Percentiles rank a stretch among this genome's conserved stretches.
These are phyloP conservation scores for Heterodera carotae DNA, from an alignment of 1,140 invertebrate genomes.

Conservation along the genomic window DNA sequence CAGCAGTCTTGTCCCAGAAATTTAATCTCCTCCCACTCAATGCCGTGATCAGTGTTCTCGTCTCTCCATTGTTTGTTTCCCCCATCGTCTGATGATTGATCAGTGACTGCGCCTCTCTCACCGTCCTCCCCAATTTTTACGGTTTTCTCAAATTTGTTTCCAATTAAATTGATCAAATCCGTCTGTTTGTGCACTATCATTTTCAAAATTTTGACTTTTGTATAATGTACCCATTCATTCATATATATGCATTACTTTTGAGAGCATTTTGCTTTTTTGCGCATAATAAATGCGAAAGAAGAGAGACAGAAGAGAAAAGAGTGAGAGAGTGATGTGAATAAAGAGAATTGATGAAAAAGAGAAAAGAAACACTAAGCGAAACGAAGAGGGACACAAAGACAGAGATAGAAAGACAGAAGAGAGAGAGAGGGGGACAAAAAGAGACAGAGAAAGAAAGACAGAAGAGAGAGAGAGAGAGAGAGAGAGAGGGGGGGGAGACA, in stretches of 20 bases:
- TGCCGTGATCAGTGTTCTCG: too few species aligned
- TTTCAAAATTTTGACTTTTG: too few species aligned
- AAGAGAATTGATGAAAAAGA: background rate
- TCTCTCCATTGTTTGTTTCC: too few species aligned
- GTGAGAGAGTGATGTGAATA: background rate
- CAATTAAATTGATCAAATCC: background rate
- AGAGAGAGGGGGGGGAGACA: background rate
- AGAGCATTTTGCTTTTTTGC: background rate
- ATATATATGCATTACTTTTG: background rate
- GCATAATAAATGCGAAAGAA: slow-evolving; percentile 15
- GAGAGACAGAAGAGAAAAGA: background rate
- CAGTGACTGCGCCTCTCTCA: too few species aligned
- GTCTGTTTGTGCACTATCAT: background rate
- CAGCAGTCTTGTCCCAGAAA: too few species aligned
- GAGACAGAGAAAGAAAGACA: background rate
- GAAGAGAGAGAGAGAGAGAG: background rate
- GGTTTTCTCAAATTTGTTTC: slow-evolving; percentile 5
- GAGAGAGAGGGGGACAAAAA: background rate
- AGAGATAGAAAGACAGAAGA: background rate
- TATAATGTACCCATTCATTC: too few species aligned
- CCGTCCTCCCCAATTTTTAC: background rate
- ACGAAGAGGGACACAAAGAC: background rate
- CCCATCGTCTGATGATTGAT: too few species aligned
- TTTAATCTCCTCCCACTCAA: background rate
- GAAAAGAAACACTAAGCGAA: too few species aligned